Evolutionary conservation across 2,888 invertebrate species (phyloP).

Genomic region (Aphrophora alni): DNA sequence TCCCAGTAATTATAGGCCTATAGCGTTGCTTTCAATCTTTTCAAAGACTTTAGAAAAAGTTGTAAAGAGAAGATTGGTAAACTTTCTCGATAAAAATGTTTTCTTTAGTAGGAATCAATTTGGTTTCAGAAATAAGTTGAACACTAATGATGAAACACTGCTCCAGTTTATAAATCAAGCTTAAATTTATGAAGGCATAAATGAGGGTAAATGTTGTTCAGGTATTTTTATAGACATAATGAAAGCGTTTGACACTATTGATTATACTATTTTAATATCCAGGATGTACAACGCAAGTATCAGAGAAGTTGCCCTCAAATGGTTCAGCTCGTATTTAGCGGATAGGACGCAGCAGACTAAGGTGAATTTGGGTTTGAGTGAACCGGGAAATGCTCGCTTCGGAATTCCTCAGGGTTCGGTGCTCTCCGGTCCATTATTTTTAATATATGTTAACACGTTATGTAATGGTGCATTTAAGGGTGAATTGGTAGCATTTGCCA

Average conservation of each 20-base stretch:
- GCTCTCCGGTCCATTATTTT: too few species aligned
- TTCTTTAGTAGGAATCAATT: background rate
- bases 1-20: conserved; percentile 11
- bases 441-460: too few species aligned
- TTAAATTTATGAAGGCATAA: background rate
- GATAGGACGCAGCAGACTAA: too few species aligned
- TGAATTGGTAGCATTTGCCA: too few species aligned
- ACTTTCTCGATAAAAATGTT: background rate
- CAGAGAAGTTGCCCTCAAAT: too few species aligned
- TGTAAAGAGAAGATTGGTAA: background rate
- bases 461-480: too few species aligned
- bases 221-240: conserved; percentile 11
- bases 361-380: too few species aligned
- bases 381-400: too few species aligned
- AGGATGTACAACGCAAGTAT: too few species aligned
- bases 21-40: conserved; percentile 1
- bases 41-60: conserved; percentile 10
- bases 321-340: too few species aligned
- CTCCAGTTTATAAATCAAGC: background rate
- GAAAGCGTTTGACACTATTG: conserved; percentile 20
- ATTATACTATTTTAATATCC: background rate
- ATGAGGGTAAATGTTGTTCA: background rate
- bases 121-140: background rate
- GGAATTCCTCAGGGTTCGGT: too few species aligned
- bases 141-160: background rate